Base-by-base conservation (phyloP, 1,140 invertebrate species). In the Papilio aristodemus region DNA sequence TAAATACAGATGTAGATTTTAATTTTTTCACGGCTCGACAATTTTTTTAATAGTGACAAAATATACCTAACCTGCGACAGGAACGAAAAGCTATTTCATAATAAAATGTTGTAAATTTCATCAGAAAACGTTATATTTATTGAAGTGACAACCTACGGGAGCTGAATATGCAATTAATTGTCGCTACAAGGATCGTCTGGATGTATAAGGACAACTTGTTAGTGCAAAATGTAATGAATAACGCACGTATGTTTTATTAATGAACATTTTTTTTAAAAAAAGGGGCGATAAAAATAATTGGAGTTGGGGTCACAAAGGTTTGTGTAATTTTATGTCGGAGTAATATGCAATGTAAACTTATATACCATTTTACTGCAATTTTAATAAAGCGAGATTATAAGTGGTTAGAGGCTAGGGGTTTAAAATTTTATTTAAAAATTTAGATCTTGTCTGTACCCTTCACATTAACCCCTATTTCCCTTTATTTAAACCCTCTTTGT, bases 181-280 rank as follows among this genome's bases (percentile, higher is more conserved):
- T 62, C 17, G 59, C 27, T 62, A 36, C 59, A 62, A 62, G 59
- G 27, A 62, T 62, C 59, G 59, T 36, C 59, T 62, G 59, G 59
- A 62, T 62, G 1, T 11, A 14, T 17, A 62, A 62, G 32, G 59
- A 62, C 59, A 38, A 37, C 59, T 62, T 62, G 59, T 62, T 62
- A 62, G 36, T 38, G 36, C 36, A 38, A 36, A 37, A 37, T 38
- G 10, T 62, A 62, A 62, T 62, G 59, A 62, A 62, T 39, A 19
- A 38, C 27, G n/a, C 10, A 39, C n/a, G 32, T 62, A 38, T 54
- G 32, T 62, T 37, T 17, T 62, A 22, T 62, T 62, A 62, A 62
- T 38, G 36, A 62, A 62, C 36, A 38, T 62, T 25, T 54, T 50
- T 54, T 25, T 2, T 11, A 22, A 54, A 54, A 54, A 32, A 32